A percentile compares a stretch with the other conserved stretches of the same genome.
Evolutionary conservation across 2,888 invertebrate species (phyloP).

Genomic region (Caenorhabditis sp.): DNA sequence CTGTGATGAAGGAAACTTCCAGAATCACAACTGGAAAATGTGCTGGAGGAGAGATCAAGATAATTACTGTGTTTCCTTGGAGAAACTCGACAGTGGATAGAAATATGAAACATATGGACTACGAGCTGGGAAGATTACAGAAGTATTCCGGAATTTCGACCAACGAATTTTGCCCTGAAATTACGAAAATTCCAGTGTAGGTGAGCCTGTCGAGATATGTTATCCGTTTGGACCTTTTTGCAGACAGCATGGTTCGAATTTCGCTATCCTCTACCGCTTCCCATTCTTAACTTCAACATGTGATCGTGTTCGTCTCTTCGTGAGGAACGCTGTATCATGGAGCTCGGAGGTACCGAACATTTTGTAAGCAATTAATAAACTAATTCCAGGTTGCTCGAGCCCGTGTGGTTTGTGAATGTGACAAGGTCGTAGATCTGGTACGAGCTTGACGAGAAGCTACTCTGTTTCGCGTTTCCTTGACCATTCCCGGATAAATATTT

Average conservation of each 20-base stretch:
- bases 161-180: slow-evolving; percentile 45
- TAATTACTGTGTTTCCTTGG: slow-evolving; percentile 37
- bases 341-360: slow-evolving; percentile 41
- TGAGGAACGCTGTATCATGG: slow-evolving; percentile 61
- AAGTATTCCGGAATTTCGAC: slow-evolving; percentile 60
- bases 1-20: slow-evolving; percentile 4
- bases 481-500: slow-evolving; percentile 48
- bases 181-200: slow-evolving; percentile 39
- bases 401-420: slow-evolving; percentile 58
- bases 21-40: slow-evolving; percentile 52
- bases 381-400: slow-evolving; percentile 42
- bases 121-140: slow-evolving; percentile 47
- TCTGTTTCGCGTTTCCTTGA: slow-evolving; percentile 20
- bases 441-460: slow-evolving; percentile 13
- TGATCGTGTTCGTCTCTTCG: slow-evolving; percentile 52
- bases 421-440: slow-evolving; percentile 37
- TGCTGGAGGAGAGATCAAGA: slow-evolving; percentile 57
- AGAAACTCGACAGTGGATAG: slow-evolving; percentile 19
- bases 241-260: slow-evolving; percentile 25
- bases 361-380: neutral
- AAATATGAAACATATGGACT: slow-evolving; percentile 50
- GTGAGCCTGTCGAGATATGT: no score
- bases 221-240: no score
- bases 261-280: slow-evolving; percentile 48
- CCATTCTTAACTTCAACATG: slow-evolving; percentile 55